These are phyloP conservation scores for Torymus texanus DNA, from an alignment of 2,888 invertebrate species.

Conservation along the genomic window DNA sequence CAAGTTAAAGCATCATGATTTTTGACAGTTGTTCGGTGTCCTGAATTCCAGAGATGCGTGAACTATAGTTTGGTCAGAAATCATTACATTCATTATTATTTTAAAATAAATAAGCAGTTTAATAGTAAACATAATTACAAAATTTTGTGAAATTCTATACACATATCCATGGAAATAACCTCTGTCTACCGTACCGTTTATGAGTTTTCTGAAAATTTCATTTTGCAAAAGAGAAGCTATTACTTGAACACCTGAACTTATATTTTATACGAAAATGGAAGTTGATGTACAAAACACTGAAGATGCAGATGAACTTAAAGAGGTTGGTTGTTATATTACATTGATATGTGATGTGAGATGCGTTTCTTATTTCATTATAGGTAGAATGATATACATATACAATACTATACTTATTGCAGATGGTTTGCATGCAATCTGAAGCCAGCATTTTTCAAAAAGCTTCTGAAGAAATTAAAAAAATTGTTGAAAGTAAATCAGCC, in stretches of 20 bases:
- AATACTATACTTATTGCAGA: conserved; percentile 24
- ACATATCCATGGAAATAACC: conserved; percentile 33
- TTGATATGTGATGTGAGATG: too few species aligned
- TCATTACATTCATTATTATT: background rate
- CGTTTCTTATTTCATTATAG: too few species aligned
- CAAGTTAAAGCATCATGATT: too few species aligned
- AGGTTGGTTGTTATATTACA: conserved; percentile 33
- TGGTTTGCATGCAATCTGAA: conserved; percentile 61
- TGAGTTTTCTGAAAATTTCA: background rate
- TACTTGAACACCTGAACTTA: conserved; percentile 32
- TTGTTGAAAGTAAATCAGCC: conserved; percentile 46
- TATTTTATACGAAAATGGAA: conserved; percentile 35
- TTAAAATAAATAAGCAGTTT: background rate
- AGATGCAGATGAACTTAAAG: conserved; percentile 41
- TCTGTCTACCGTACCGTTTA: conserved; percentile 12
- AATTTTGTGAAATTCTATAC: background rate
- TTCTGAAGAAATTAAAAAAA: conserved; percentile 61
- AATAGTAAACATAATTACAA: background rate
- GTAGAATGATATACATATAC: too few species aligned
- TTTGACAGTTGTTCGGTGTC: too few species aligned
- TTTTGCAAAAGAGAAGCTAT: conserved; percentile 9
- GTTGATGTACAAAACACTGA: conserved; percentile 19
- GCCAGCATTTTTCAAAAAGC: conserved; percentile 65
- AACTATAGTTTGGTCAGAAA: background rate
- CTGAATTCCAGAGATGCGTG: too few species aligned